Evolutionary conservation across 2,113 vertebrate species (phyloP).

Genomic region (Urocolius indicus): DNA sequence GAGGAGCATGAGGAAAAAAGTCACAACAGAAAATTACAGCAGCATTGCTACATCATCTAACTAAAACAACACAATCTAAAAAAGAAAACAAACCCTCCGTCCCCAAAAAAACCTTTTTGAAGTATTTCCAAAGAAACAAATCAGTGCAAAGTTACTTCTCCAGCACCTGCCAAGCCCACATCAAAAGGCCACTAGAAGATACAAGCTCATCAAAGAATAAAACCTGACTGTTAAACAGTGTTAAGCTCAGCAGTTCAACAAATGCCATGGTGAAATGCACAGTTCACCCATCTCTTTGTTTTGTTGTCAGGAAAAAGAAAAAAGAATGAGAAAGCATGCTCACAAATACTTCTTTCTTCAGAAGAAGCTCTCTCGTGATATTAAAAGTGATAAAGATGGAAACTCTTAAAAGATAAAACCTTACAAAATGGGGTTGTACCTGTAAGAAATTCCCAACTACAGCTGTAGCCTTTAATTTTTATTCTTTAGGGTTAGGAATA

Average conservation of each 20-base stretch:
- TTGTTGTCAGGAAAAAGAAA: background rate
- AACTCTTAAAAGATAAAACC: background rate
- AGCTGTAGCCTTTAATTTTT: background rate
- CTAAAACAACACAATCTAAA: background rate
- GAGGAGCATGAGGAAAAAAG: background rate
- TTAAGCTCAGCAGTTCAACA: background rate
- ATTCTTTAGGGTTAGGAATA: background rate
- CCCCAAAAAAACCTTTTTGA: background rate
- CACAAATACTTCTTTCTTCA: background rate
- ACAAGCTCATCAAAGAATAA: background rate
- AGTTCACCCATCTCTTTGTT: background rate
- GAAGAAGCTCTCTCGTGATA: background rate
- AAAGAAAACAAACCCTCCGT: background rate
- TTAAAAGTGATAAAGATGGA: background rate
- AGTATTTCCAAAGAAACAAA: background rate
- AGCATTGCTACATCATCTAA: background rate
- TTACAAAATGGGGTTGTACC: background rate
- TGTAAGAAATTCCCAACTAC: background rate
- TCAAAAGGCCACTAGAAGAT: background rate
- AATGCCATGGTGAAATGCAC: background rate
- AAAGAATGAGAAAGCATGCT: background rate
- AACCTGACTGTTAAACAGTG: background rate
- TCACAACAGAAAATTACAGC: background rate
- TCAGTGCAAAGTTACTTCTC: background rate
- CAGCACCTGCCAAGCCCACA: background rate